These are phyloP conservation scores for Enteromius treurensis DNA, from an alignment of 2,797 vertebrate genomes.

Conservation along the genomic window DNA sequence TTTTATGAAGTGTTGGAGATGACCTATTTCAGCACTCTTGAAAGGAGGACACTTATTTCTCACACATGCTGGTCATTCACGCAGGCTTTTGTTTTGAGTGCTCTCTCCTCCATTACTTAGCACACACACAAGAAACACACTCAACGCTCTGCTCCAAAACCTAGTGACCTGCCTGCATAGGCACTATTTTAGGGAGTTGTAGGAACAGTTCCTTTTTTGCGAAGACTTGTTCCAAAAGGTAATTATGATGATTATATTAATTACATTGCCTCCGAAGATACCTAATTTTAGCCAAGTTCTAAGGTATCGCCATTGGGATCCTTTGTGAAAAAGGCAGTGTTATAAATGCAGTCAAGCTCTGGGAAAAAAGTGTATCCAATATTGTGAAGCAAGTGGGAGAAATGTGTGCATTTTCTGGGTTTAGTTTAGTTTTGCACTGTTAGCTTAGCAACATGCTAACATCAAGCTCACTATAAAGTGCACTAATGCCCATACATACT, in stretches of 20 bases:
- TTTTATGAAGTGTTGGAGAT: constrained; percentile 56
- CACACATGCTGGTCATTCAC: constrained; percentile 51
- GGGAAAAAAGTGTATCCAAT: background rate
- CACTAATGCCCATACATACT: background rate
- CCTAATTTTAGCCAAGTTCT: background rate
- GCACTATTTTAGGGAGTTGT: background rate
- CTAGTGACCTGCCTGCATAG: background rate
- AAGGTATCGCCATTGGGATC: background rate
- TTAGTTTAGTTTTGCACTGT: background rate
- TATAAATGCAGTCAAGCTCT: background rate
- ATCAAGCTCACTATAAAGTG: background rate
- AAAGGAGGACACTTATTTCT: constrained; percentile 58
- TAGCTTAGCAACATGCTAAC: background rate
- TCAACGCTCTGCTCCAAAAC: background rate
- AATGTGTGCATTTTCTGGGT: too few species aligned
- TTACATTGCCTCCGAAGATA: background rate
- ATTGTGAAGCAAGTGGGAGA: background rate
- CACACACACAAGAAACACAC: constrained; percentile 1
- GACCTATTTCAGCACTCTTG: constrained; percentile 60
- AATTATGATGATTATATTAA: constrained; percentile 12
- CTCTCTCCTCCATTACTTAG: constrained; percentile 28
- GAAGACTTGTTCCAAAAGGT: background rate
- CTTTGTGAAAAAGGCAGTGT: background rate
- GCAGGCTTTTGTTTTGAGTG: constrained; percentile 47
- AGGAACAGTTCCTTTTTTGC: background rate